Evolutionary conservation across 1,140 invertebrate species (phyloP), one percentile per base, ranked within the genome.

Genomic region (Trichonephila clavata): DNA sequence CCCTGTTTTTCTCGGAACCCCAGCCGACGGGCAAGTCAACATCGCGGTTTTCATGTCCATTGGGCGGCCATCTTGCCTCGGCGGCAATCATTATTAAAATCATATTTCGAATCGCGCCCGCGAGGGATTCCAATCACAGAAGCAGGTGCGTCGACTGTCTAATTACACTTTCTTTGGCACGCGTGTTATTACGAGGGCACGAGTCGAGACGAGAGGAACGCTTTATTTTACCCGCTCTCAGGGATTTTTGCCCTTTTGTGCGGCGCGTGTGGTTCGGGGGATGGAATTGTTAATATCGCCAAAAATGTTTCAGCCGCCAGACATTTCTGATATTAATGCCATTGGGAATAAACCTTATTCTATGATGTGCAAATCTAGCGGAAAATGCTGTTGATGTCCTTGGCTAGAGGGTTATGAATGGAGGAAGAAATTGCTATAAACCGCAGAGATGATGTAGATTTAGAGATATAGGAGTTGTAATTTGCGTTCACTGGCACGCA

Each of bases 61-160:
- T 20, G 32, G 63, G 21, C 39, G 21, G 32, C 86, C 61, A 88
- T 68, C 63, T 50, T 71, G 77, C n/a, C 14, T 27, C 5, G n/a
- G 3, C n/a, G 24, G 87, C 65, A 43, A 90, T 90, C 88, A 77
- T 90, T 90, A 90, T 80, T 71, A 90, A 86, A 90, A 90, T 90
- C 88, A 77, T 90, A 24, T 39, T 77, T 32, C 65, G 65, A 68
- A 50, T 68, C 65, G 21, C 21, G 65, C 87, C 88, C 68, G 4
- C 65, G 71, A 20, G 88, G n/a, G 50, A 24, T 68, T 16, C 87
- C 87, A 57, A 71, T 27, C 24, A 39, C 39, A 57, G 59, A 43
- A 89, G 87, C 87, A 89, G 87, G 87, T 89, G 87, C 87, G 65
- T 89, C 43, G 87, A n/a, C 61, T 57, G 65, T 4, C 65, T 89